These are phyloP conservation scores for Eupithecia centaureata DNA, from an alignment of 2,888 invertebrate genomes.

Conservation along the genomic window DNA sequence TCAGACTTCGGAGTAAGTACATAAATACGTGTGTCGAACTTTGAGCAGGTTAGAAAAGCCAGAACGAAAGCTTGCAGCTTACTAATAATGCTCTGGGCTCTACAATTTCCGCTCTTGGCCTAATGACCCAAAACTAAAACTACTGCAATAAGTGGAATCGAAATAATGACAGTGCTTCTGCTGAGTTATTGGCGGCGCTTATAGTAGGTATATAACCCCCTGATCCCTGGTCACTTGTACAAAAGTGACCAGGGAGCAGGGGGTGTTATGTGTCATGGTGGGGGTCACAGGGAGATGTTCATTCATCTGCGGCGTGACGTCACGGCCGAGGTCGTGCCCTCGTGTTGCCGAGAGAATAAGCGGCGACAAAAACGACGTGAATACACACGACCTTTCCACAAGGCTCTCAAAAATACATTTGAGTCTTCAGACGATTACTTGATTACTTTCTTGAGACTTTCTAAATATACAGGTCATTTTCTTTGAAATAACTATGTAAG, in stretches of 20 bases:
- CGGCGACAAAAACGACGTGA: slow-evolving; percentile 56
- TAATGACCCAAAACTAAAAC: background rate
- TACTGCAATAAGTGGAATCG: slow-evolving; percentile 38
- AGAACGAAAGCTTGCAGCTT: background rate
- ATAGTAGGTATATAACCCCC: no score
- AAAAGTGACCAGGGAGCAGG: slow-evolving; percentile 61
- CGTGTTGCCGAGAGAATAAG: slow-evolving; percentile 58
- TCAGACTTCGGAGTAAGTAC: background rate
- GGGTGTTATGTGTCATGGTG: slow-evolving; percentile 40
- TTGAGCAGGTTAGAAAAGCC: background rate
- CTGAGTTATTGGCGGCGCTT: slow-evolving; percentile 65
- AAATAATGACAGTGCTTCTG: slow-evolving; percentile 62
- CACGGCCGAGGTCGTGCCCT: slow-evolving; percentile 77
- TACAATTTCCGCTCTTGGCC: background rate
- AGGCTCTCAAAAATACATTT: slow-evolving; percentile 36
- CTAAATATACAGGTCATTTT: slow-evolving; percentile 12
- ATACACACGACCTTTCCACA: slow-evolving; percentile 53
- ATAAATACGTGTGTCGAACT: background rate
- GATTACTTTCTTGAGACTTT: slow-evolving; percentile 30
- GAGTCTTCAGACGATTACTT: slow-evolving; percentile 29
- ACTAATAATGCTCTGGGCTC: background rate
- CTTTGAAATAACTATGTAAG: slow-evolving; percentile 12
- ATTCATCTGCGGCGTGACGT: slow-evolving; percentile 79
- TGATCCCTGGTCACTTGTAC: no score
- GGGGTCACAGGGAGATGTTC: slow-evolving; percentile 65